These are phyloP conservation scores for Antrozous pallidus DNA, from an alignment of 2,797 vertebrate genomes.

Conservation along the genomic window DNA sequence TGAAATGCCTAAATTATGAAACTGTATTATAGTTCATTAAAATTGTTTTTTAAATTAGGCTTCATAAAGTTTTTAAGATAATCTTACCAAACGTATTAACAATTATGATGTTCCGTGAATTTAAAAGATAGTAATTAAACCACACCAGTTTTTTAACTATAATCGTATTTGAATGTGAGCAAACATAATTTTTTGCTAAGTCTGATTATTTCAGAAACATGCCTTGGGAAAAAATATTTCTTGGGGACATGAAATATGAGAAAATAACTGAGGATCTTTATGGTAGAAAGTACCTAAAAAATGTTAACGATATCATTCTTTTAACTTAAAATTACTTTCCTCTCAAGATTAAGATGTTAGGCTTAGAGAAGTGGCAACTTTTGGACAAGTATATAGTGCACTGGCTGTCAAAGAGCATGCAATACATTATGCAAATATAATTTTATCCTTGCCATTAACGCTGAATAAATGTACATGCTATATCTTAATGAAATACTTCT, in stretches of 20 bases:
- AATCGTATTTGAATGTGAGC: not conserved
- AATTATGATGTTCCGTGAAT: constrained; percentile 1
- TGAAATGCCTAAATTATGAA: not conserved
- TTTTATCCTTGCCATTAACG: constrained; percentile 14
- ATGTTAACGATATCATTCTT: not conserved
- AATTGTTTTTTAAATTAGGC: constrained; percentile 41
- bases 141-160: not conserved
- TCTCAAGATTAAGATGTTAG: constrained; percentile 43
- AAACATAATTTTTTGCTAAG: constrained; percentile 4
- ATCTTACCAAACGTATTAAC: constrained; percentile 39
- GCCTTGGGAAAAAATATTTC: not conserved
- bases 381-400: not conserved
- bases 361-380: constrained; percentile 32
- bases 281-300: constrained; percentile 35
- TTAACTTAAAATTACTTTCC: constrained; percentile 45
- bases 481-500: constrained; percentile 37
- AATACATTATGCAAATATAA: constrained; percentile 31
- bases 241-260: not conserved
- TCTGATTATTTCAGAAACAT: not conserved
- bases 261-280: constrained; percentile 28
- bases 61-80: constrained; percentile 44
- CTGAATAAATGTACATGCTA: constrained; percentile 45
- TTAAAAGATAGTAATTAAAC: not conserved
- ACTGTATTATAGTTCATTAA: constrained; percentile 33
- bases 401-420: not conserved